Conservation (phyloP, 2,797 vertebrate genomes). For the Phrynocephalus guinanensis region DNA sequence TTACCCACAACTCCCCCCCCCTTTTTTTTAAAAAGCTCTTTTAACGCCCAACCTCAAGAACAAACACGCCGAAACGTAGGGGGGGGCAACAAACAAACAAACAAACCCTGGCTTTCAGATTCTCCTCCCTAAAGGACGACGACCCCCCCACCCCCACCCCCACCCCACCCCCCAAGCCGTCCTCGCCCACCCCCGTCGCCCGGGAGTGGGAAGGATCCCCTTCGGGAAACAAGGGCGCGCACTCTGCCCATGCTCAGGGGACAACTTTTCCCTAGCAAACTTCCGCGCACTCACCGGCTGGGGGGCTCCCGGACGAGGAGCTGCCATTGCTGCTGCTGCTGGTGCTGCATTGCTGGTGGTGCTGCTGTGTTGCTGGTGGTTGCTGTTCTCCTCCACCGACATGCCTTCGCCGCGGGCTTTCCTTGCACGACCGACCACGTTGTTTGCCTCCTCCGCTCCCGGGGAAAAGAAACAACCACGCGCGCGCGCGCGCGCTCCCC, state of each 20-base stretch:
- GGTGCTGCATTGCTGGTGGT: background rate
- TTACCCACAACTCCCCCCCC: too few relatives aligned
- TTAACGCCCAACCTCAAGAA: background rate
- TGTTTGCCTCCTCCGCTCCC: too few relatives aligned
- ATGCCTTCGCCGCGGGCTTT: background rate
- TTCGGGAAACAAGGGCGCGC: too few relatives aligned
- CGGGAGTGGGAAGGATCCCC: too few relatives aligned
- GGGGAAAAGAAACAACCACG: too few relatives aligned
- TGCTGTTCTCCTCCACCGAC: constrained; percentile 20
- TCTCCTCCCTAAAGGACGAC: background rate
- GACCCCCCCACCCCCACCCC: too few relatives aligned
- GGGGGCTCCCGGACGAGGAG: background rate
- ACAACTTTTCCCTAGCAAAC: too few relatives aligned
- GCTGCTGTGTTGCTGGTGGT: background rate
- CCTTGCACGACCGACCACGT: background rate
- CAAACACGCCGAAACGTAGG: too few relatives aligned
- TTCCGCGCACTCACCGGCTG: background rate
- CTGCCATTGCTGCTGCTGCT: constrained; percentile 4
- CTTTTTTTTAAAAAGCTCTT: background rate
- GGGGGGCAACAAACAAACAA: too few relatives aligned
- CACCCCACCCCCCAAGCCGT: too few relatives aligned
- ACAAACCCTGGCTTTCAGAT: background rate
- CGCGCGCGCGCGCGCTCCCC: constrained; percentile 44
- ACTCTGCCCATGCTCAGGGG: too few relatives aligned
- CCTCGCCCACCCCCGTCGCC: too few relatives aligned